Evolutionary conservation across 37 sponge, comb jelly and placozoan species (phyloP), one percentile per base, ranked within the genome.

Genomic region (Cladorhizidae sp.): DNA sequence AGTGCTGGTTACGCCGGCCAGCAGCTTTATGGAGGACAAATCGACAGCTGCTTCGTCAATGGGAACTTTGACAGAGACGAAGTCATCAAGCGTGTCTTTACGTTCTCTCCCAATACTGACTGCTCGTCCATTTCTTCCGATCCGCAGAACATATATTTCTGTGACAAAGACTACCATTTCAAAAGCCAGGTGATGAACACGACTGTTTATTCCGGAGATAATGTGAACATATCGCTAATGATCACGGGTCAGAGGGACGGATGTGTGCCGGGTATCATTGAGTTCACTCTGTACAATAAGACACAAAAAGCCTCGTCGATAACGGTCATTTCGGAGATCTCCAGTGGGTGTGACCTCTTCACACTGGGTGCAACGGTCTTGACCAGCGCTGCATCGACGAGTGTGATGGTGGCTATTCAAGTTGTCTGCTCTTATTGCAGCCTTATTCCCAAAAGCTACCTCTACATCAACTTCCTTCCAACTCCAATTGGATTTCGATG

Each of bases 1-100:
- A 76, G 40, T 2, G 77, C 77, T 37, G 63, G 23, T 3, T 33
- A 61, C 39, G 77, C 77, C 12, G 77, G 77, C 8, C 18, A n/a
- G 58, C 26, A 39, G 40, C 15, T 76, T 12, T 76, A 40, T 76
- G 77, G 77, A 39, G 77, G 77, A 11, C 40, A 61, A 25, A 41
- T 76, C 15, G 77, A 76, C n/a, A 35, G 61, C 42, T 76, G 77
- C 43, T 61, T 61, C 32, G 26, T 55, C 6, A 40, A 61, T n/a
- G n/a, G n/a, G n/a, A 40, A 58, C 23, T 20, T 33, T 14, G 6
- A 14, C 36, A 11, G 2, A 11, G 18, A 59, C 26, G 28, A 61
- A 6, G 58, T 76, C 36, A 37, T 9, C 3, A 23, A 36, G 21
- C 20, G 58, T 33, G 58, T 76, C 36, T 18, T 37, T 9, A 7